These are phyloP conservation scores for Tapirus indicus DNA, from an alignment of 2,797 vertebrate species.

Conservation along the genomic window DNA sequence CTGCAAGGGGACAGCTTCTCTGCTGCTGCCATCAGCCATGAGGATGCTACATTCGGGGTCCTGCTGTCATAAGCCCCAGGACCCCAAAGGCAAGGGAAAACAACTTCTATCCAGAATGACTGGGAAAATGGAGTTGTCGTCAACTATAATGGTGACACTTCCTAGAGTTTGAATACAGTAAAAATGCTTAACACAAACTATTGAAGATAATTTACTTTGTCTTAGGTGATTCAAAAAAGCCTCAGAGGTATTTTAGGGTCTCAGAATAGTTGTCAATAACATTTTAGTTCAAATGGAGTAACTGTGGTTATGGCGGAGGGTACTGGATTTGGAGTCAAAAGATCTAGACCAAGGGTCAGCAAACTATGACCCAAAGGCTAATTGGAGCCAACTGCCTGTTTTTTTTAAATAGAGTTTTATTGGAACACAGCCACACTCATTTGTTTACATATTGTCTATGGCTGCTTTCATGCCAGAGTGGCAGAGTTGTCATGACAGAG, in stretches of 20 bases:
- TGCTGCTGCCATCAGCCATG: background rate
- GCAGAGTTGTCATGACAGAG: background rate
- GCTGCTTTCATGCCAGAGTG: background rate
- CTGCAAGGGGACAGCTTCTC: background rate
- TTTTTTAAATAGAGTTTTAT: slow-evolving; percentile 48
- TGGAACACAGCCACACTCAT: background rate
- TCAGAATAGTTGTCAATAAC: slow-evolving; percentile 37
- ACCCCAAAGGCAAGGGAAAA: background rate
- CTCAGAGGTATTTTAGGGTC: slow-evolving; percentile 6
- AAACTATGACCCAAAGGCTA: background rate
- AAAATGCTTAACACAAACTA: slow-evolving; percentile 25
- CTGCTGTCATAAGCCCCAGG: background rate
- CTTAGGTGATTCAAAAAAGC: slow-evolving; percentile 31
- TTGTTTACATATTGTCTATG: background rate
- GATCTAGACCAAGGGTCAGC: background rate
- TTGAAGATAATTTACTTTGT: slow-evolving; percentile 62
- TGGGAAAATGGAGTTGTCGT: background rate
- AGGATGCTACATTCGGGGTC: background rate
- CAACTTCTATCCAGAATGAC: background rate
- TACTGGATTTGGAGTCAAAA: slow-evolving; percentile 32
- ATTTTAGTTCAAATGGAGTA: slow-evolving; percentile 18
- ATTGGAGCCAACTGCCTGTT: background rate
- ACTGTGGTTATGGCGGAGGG: slow-evolving; percentile 1
- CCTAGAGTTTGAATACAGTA: background rate
- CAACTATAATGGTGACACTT: slow-evolving; percentile 2